A percentile compares a stretch with the other conserved stretches of the same genome.
Conservation (phyloP, 2,113 vertebrate genomes). For the Turnix velox region DNA sequence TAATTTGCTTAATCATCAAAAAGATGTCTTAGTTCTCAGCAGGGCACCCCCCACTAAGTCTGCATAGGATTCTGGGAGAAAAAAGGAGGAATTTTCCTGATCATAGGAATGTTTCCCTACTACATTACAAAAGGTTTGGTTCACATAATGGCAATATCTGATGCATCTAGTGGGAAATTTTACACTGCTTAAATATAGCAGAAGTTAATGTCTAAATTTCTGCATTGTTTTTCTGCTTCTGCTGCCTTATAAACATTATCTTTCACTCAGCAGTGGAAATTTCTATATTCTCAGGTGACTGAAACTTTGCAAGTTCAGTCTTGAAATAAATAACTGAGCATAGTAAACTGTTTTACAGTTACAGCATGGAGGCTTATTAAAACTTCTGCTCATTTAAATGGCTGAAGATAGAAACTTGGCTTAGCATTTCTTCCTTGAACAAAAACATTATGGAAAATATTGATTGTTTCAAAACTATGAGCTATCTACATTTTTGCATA, state of each 20-base stretch:
- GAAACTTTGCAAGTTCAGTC: background rate
- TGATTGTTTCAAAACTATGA: background rate
- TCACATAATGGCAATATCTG: background rate
- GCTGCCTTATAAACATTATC: background rate
- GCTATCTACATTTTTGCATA: background rate
- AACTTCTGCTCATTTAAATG: background rate
- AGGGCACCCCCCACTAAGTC: accelerated
- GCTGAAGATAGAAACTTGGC: background rate
- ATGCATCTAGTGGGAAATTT: background rate
- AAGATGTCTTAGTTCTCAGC: background rate
- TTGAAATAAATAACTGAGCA: background rate
- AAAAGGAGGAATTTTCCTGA: background rate
- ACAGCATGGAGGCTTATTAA: background rate
- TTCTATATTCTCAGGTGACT: background rate
- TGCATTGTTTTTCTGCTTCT: background rate
- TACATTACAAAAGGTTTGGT: background rate
- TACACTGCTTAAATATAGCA: background rate
- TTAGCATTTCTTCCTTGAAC: background rate
- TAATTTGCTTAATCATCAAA: background rate
- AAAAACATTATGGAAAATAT: background rate
- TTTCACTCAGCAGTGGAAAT: background rate
- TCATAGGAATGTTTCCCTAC: background rate
- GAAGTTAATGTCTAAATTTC: background rate
- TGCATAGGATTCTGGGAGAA: background rate
- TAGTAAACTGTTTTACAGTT: background rate